Conservation (phyloP, 1,140 invertebrate species). For the Stegodyphus dumicola region DNA sequence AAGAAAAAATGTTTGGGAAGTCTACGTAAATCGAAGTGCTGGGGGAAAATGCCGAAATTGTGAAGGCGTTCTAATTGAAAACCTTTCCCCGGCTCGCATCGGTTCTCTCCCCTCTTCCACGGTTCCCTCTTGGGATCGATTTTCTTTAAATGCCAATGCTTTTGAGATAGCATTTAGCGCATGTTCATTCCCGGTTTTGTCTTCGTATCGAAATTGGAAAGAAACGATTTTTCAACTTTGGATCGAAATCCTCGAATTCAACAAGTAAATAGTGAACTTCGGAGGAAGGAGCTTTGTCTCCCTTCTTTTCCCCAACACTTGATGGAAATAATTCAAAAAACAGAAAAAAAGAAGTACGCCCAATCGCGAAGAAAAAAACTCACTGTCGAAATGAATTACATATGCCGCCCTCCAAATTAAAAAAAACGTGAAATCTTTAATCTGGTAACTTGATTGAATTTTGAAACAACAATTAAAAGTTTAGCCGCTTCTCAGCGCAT, state of each 20-base stretch:
- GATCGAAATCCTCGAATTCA: constrained; percentile 29
- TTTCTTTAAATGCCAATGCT: constrained; percentile 57
- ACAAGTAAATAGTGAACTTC: constrained; percentile 37
- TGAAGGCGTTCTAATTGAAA: constrained; percentile 56
- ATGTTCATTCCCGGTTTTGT: constrained; percentile 36
- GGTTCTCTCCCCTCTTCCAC: background rate
- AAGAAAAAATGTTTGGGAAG: constrained; percentile 51
- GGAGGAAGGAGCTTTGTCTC: background rate
- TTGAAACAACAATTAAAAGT: too few relatives aligned
- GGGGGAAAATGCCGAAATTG: constrained; percentile 55
- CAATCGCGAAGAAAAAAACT: too few relatives aligned
- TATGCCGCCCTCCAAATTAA: background rate
- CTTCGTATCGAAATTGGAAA: constrained; percentile 53
- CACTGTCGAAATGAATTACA: too few relatives aligned
- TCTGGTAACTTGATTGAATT: too few relatives aligned
- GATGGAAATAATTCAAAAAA: too few relatives aligned
- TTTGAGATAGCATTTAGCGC: constrained; percentile 57
- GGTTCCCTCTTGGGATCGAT: constrained; percentile 33
- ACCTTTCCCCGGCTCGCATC: constrained; percentile 21
- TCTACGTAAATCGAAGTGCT: constrained; percentile 36
- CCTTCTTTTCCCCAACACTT: too few relatives aligned
- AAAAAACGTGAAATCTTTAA: background rate
- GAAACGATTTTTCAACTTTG: constrained; percentile 52
- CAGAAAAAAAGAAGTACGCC: too few relatives aligned
- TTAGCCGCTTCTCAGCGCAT: too few relatives aligned